These are phyloP conservation scores for Rhabdomys pumilio DNA, from an alignment of 2,797 vertebrate genomes.

Conservation along the genomic window DNA sequence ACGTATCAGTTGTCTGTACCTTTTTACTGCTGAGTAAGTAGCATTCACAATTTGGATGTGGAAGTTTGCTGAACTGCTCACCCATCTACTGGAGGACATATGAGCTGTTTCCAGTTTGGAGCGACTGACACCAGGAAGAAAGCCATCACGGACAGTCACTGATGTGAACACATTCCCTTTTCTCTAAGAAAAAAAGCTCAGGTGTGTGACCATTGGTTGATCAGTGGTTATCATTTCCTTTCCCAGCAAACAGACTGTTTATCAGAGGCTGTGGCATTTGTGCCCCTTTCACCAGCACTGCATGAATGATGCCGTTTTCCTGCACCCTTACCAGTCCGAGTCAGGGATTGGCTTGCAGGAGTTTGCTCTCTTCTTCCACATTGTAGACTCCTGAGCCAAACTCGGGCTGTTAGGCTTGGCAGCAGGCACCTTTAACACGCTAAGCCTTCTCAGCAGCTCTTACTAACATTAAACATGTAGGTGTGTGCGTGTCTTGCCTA, in stretches of 20 bases:
- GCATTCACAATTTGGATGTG: not conserved
- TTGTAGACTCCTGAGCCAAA: not conserved
- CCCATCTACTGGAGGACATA: not conserved
- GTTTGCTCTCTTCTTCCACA: not conserved
- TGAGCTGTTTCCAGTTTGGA: not conserved
- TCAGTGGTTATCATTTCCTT: not conserved
- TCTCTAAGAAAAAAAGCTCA: not conserved
- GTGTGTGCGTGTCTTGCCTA: not conserved
- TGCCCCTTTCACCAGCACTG: not conserved
- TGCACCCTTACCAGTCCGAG: not conserved
- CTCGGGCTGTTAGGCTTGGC: not conserved
- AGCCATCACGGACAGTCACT: not conserved
- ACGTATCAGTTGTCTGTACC: not conserved
- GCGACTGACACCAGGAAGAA: not conserved
- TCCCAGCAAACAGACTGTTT: not conserved
- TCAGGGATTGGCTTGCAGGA: not conserved
- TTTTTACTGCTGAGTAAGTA: not conserved
- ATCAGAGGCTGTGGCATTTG: not conserved
- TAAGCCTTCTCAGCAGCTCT: not conserved
- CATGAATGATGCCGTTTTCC: not conserved
- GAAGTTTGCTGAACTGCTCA: not conserved
- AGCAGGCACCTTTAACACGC: not conserved
- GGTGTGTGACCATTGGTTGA: not conserved
- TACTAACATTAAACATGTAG: not conserved
- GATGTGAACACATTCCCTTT: not conserved